Base-by-base conservation (phyloP, 2,888 invertebrate genomes). In the Sphaerophoria rueppellii region DNA sequence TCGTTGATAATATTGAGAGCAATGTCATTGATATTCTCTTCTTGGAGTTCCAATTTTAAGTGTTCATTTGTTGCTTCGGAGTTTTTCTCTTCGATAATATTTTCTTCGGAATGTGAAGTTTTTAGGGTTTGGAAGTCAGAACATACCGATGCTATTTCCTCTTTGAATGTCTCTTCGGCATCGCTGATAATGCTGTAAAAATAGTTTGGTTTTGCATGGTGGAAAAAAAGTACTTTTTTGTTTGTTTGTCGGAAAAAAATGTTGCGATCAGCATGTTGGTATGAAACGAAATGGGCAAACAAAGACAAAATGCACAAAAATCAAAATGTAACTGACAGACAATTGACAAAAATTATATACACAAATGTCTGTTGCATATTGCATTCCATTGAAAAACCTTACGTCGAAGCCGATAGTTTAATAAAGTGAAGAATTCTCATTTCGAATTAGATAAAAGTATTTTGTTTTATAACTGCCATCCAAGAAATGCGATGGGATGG, bases 121-220 rank as follows among this genome's bases (percentile, higher is more conserved):
- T 83, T 86, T 73, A 88, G 76, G 52, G 69, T 65, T 81, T 87
- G 82, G n/a, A 88, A 86, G 43, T 88, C 86, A 6, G 86, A 82
- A 74, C 86, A 86, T 37, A 88, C 69, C 16, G 85, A 74, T 60
- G 88, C 86, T 70, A 87, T 52, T 50, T 83, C 73, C 6, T 63
- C 74, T 74, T 74, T 70, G n/a, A 71, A 52, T 46, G 46, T n/a
- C 40, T 70, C 85, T 65, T 61, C 80, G 43, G 14, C 57, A 14
- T 81, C 81, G 46, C 6, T 65, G n/a, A 81, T 63, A 43, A 73
- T 81, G 70, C 85, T 85, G 85, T 43, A 85, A 85, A 43, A 76
- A 75, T 83, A 79, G 69, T 35, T 70, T 9, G 61, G 11, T 24
- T 24, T 43, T 43, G 43, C 12, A 6, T 43, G 9, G 57, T 43